Conservation (phyloP, 2,113 vertebrate species). For the Microtus oregoni region DNA sequence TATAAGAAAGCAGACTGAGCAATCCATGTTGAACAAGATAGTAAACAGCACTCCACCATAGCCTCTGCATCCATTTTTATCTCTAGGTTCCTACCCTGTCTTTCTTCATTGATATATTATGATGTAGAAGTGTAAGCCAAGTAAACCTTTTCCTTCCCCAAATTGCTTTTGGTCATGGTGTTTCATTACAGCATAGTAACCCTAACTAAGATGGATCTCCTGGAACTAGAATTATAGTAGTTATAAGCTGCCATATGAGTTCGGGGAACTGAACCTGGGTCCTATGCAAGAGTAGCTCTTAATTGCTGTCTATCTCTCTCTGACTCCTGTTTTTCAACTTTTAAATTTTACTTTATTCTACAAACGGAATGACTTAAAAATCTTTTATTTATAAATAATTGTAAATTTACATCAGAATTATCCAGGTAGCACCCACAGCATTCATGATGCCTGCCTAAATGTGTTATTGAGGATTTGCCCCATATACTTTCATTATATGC, state of each 20-base stretch:
- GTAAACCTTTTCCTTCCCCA: background rate
- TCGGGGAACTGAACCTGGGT: background rate
- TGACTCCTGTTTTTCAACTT: background rate
- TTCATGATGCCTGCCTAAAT: background rate
- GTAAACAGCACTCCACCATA: background rate
- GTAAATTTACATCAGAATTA: conserved; percentile 18
- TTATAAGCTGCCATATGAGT: background rate
- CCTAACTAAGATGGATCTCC: background rate
- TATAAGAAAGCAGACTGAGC: background rate
- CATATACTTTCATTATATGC: background rate
- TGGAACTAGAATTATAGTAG: background rate
- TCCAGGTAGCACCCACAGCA: background rate
- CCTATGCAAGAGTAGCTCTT: background rate
- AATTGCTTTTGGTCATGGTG: background rate
- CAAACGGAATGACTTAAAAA: background rate
- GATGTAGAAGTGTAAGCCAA: background rate
- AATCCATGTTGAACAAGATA: background rate
- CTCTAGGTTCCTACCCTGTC: background rate
- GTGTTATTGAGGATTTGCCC: background rate
- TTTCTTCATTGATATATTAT: background rate
- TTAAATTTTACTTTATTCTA: background rate
- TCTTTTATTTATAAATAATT: conserved; percentile 41
- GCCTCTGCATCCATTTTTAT: background rate
- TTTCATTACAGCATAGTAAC: background rate
- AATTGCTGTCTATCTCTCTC: background rate